Conservation (phyloP, 2,888 invertebrate species). For the Agrochola circellaris region DNA sequence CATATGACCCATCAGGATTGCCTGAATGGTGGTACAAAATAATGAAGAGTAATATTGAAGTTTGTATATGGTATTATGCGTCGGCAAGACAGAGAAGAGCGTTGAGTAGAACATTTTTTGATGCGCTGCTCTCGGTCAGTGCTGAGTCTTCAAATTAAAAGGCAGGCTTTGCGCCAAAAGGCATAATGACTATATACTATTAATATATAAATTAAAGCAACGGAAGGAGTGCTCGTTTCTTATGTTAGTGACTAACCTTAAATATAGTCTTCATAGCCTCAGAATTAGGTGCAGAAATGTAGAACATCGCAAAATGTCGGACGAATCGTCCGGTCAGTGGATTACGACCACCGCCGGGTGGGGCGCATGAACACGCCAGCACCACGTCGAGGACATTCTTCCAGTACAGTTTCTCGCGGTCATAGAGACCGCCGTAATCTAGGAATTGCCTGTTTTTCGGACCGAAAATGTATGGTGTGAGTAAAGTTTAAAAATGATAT, state of each 20-base stretch:
- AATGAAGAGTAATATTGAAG: not conserved
- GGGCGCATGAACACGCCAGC: slow-evolving; percentile 95
- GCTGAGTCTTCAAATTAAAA: too few species aligned
- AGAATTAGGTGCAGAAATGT: slow-evolving; percentile 95
- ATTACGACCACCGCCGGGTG: slow-evolving; percentile 97
- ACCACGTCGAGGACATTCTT: slow-evolving; percentile 96
- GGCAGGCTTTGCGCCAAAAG: not conserved
- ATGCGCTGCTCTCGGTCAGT: not conserved
- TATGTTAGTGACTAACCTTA: slow-evolving; percentile 80
- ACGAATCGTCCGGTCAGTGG: slow-evolving; percentile 96
- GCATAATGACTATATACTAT: not conserved
- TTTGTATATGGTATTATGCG: not conserved
- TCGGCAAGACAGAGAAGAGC: not conserved
- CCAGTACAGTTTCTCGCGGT: slow-evolving; percentile 97
- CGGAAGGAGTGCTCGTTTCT: not conserved
- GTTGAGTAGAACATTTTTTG: not conserved
- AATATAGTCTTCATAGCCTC: slow-evolving; percentile 95
- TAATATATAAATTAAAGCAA: not conserved
- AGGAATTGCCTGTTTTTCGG: slow-evolving; percentile 91
- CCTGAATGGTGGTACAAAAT: slow-evolving; percentile 78
- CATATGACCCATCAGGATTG: slow-evolving; percentile 94
- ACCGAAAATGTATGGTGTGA: not conserved
- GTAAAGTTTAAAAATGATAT: not conserved
- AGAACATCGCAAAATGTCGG: slow-evolving; percentile 96
- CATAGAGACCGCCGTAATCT: slow-evolving; percentile 96